phyloP scores from a whole-genome alignment of 2,888 invertebrate species.

The Oscheius sp. region DNA sequence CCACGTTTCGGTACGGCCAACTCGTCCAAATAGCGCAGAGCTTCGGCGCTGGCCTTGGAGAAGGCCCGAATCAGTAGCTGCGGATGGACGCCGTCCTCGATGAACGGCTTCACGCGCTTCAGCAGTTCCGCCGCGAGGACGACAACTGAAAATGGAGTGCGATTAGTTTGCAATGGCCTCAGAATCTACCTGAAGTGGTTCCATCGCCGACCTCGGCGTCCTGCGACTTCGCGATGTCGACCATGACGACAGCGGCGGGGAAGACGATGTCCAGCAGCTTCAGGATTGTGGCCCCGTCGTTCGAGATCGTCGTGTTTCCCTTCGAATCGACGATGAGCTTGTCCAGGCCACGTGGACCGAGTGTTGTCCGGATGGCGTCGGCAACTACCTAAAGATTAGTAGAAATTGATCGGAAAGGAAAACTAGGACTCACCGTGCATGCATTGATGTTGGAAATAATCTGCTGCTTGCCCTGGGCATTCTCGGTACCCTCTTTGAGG shows the following conservation, averaged over 20 bases:
- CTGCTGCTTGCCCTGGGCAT: constrained; percentile 82
- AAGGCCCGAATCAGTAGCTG: constrained; percentile 90
- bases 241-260: constrained; percentile 95
- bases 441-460: constrained; percentile 74
- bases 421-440: constrained; percentile 59
- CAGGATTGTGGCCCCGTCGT: constrained; percentile 98
- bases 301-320: constrained; percentile 91
- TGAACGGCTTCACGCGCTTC: constrained; percentile 91
- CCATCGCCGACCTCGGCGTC: constrained; percentile 86
- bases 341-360: constrained; percentile 99
- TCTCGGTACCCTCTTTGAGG: constrained; percentile 95
- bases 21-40: constrained; percentile 85
- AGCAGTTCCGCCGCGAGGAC: constrained; percentile 93
- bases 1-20: constrained; percentile 80
- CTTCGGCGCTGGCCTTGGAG: constrained; percentile 85
- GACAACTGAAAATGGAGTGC: constrained; percentile 80
- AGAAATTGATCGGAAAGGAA: not conserved
- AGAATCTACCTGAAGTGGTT: constrained; percentile 80
- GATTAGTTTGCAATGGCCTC: not conserved
- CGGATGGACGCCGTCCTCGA: constrained; percentile 96
- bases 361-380: constrained; percentile 94
- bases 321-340: constrained; percentile 91
- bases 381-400: constrained; percentile 79
- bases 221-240: constrained; percentile 98
- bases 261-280: constrained; percentile 97